phyloP scores from a whole-genome alignment of 1,140 invertebrate species.

The Eciton burchellii region DNA sequence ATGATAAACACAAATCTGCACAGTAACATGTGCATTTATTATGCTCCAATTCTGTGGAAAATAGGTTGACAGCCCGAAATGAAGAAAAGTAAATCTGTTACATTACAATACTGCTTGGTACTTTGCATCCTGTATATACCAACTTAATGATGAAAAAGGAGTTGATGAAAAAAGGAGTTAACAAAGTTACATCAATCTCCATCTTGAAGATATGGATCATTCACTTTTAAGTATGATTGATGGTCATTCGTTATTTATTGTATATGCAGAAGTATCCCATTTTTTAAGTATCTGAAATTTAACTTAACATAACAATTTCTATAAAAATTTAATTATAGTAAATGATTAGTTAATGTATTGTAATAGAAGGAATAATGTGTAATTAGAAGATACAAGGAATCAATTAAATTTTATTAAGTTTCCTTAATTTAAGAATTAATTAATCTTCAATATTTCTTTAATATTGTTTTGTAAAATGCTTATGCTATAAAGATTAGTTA shows the following conservation, averaged over 20 bases:
- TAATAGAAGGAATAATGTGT: background rate
- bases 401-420: background rate
- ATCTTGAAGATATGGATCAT: background rate
- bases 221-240: background rate
- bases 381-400: background rate
- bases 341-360: background rate
- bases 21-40: background rate
- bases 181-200: background rate
- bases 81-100: slow-evolving; percentile 4
- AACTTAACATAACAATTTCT: background rate
- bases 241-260: background rate
- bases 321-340: background rate
- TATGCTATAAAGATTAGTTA: background rate
- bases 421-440: background rate
- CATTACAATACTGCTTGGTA: background rate
- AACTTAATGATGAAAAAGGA: background rate
- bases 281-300: slow-evolving; percentile 8
- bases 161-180: background rate
- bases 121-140: background rate
- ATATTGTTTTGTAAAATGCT: background rate
- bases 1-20: background rate
- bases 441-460: background rate
- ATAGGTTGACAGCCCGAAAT: background rate
- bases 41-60: background rate
- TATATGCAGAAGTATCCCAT: too few relatives aligned